phyloP scores from a whole-genome alignment of 2,797 vertebrate species.

The Sebastiscus tertius region DNA sequence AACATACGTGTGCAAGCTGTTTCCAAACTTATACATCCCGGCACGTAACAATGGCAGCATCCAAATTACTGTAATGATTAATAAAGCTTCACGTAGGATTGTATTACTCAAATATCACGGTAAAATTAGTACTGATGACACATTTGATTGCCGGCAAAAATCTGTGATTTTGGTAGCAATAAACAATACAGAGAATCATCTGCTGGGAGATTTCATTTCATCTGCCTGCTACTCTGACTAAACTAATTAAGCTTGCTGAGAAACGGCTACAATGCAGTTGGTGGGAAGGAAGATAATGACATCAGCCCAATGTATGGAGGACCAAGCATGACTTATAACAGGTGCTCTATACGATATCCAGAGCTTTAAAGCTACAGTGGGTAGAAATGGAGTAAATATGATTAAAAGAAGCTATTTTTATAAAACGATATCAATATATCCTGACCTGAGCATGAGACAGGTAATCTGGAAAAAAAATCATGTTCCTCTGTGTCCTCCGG shows the following conservation, averaged over 20 bases:
- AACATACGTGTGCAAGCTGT: slow-evolving; percentile 50
- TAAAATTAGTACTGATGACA: slow-evolving; percentile 53
- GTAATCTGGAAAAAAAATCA: too few relatives aligned
- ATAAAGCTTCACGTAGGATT: slow-evolving; percentile 32
- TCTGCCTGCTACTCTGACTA: slow-evolving; percentile 1
- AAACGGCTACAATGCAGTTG: neutral
- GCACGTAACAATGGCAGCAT: slow-evolving; percentile 19
- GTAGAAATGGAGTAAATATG: too few relatives aligned
- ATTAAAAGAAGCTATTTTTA: too few relatives aligned
- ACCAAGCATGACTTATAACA: neutral
- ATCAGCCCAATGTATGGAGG: neutral
- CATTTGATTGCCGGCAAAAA: neutral
- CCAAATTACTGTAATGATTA: slow-evolving; percentile 41
- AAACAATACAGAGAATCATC: slow-evolving; percentile 13
- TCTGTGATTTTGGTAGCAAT: neutral
- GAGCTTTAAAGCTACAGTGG: neutral
- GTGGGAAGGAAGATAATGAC: slow-evolving; percentile 3
- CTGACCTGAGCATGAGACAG: too few relatives aligned
- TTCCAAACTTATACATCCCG: slow-evolving; percentile 32
- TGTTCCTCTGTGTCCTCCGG: too few relatives aligned
- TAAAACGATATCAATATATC: too few relatives aligned
- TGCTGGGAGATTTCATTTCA: neutral
- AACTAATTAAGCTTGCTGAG: slow-evolving; percentile 13
- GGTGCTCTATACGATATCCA: neutral
- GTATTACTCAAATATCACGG: slow-evolving; percentile 30